These are phyloP conservation scores for Etheostoma cragini DNA, from an alignment of 2,113 vertebrate species.

Conservation along the genomic window DNA sequence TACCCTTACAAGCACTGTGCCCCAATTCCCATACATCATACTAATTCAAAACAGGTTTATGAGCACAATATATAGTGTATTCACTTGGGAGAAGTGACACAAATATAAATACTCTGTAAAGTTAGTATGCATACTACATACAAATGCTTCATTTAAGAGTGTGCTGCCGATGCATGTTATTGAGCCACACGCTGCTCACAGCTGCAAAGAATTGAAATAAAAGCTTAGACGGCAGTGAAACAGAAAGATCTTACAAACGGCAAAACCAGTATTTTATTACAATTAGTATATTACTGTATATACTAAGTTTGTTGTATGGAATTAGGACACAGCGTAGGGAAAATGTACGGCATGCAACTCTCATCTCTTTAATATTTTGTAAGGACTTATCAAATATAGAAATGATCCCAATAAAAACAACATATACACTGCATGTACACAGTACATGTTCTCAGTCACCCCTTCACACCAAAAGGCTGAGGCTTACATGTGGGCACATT, in stretches of 20 bases:
- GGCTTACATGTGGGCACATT: conserved; percentile 1
- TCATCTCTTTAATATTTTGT: background rate
- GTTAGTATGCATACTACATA: background rate
- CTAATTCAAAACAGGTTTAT: background rate
- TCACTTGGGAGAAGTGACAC: background rate
- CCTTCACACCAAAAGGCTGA: background rate
- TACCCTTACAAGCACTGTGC: background rate
- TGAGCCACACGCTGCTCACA: conserved; percentile 6
- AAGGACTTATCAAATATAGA: background rate
- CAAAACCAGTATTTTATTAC: background rate
- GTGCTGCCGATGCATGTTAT: background rate
- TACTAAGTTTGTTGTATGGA: background rate
- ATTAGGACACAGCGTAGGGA: background rate
- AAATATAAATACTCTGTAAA: background rate
- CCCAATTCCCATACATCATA: no score
- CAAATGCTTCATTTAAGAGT: background rate
- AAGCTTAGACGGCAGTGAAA: background rate
- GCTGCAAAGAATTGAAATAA: background rate
- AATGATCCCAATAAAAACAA: background rate
- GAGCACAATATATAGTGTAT: background rate
- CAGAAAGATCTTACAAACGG: background rate
- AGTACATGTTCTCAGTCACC: background rate
- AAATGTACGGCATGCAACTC: background rate
- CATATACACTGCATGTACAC: background rate
- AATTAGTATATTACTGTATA: background rate